Conservation (phyloP, 1,140 invertebrate genomes). For the Galleria mellonella region DNA sequence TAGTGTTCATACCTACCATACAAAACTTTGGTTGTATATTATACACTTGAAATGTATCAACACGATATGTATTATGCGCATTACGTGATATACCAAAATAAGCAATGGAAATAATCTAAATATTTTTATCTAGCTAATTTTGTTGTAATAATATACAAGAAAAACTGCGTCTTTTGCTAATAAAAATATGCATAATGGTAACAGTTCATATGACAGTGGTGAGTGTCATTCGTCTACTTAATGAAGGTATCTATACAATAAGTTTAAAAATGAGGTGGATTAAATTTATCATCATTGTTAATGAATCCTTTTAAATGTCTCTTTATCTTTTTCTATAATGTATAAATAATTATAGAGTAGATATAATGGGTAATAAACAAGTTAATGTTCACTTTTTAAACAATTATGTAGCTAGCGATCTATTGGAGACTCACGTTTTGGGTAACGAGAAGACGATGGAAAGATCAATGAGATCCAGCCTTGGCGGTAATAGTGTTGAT, state of each 20-base stretch:
- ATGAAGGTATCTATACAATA: too few species aligned
- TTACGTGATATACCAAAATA: too few species aligned
- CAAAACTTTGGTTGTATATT: too few species aligned
- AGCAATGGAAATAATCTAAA: too few species aligned
- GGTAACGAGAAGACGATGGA: conserved; percentile 49
- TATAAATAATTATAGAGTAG: conserved; percentile 46
- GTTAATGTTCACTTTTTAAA: conserved; percentile 53
- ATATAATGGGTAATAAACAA: conserved; percentile 63
- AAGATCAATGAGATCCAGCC: conserved; percentile 54
- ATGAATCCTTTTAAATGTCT: conserved; percentile 17
- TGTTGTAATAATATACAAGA: too few species aligned
- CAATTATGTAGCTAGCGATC: conserved; percentile 60
- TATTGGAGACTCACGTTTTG: conserved; percentile 65
- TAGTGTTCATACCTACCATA: too few species aligned
- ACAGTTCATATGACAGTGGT: conserved; percentile 58
- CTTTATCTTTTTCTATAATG: conserved; percentile 53
- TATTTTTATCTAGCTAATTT: too few species aligned
- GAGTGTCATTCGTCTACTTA: too few species aligned
- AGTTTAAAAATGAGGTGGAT: too few species aligned
- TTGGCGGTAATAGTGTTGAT: conserved; percentile 65
- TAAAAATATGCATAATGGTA: conserved; percentile 56
- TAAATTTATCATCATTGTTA: conserved; percentile 9
- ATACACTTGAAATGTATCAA: too few species aligned
- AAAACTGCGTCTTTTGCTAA: too few species aligned
- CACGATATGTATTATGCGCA: too few species aligned